Base-by-base conservation (phyloP, 2,113 vertebrate species). In the Dromiciops gliroides region DNA sequence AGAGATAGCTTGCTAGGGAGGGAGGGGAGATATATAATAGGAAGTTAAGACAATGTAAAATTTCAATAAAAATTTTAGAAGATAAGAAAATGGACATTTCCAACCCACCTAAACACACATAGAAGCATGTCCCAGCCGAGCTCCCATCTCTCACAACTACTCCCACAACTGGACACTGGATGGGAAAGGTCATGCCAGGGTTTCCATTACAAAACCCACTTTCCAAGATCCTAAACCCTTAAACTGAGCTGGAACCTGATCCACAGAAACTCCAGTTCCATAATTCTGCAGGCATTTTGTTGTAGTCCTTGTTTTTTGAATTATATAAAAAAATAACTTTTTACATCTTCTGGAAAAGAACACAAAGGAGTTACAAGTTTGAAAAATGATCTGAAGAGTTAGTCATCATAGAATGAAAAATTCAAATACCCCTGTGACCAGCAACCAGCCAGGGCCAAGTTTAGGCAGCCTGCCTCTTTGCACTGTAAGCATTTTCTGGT, bases 161-260 rank as follows among this genome's bases (percentile, higher is more conserved):
- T 50, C 48, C 94, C 95, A 91, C 95, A 90, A 92, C 83, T 94
- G 95, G 88, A 90, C 92, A 48, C 93, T 94, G 67, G 37, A 75
- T 75, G 95, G 89, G 97, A 96, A 97, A 96, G 94, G 53, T 93
- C 92, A 48, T 25, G 90, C 95, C 95, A 97, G 93, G 60, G 89
- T 97, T 96, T 96, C 96, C 97, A 95, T 31, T 95, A 6, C 26
- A 95, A 97, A 97, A 96, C 25, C 48, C 91, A 51, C 96, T 97
- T 98, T 98, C 94, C 90, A 96, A 92, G 75, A 92, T 95, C 95
- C 96, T 97, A 97, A 97, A 96, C 94, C 95, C 94, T 95, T 96
- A 97, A 96, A 97, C 89, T 97, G 96, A 44, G n/a, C 5, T 83
- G n/a, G 2, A 83, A 83, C 67, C 16, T 44, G n/a, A n/a, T 83